Evolutionary conservation across 2,113 vertebrate species (phyloP), one percentile per base, ranked within the genome.

Genomic region (Hystrix cristata): DNA sequence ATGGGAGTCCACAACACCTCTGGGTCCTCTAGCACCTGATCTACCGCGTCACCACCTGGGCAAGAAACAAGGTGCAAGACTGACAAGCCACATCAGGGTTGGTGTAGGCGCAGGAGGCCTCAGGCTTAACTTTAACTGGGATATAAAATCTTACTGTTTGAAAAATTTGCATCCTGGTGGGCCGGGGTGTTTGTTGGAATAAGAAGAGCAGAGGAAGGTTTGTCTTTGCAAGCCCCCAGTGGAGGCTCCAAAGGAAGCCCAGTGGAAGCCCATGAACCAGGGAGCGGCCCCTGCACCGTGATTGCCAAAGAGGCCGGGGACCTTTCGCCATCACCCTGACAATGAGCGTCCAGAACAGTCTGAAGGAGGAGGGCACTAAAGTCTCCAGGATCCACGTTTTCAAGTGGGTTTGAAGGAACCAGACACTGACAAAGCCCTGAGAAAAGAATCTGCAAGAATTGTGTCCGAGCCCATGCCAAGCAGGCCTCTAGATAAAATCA

Each of bases 261-360:
- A 5, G 65, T 2, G 62, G 16, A 7, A 80, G 27, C 15, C 3
- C 1, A 0, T 0, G 27, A 15, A 8, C 38, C 10, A 3, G 18
- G 43, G 34, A 80, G 64, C 12, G 2, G 71, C 43, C 67, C 23
- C 27, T 4, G 19, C 27, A 46, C 5, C 55, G 27, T 9, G 62
- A 72, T 25, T 21, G 18, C 65, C 9, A 1, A 31, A 84, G 21
- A 3, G 38, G 11, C 16, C 62, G 64, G 13, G 27, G 64, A 74
- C 48, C 31, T 9, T 48, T 76, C 7, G 9, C 23, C 19, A 29
- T 46, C 64, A 62, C 31, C 64, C 89, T 18, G 2, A 62, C 9
- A 51, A 29, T 19, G 3, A 14, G 57, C 27, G 43, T 23, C 85
- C 29, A 65, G 16, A 18, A n/a, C 7, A 21, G 11, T 53, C 18